phyloP scores from a whole-genome alignment of 2,113 vertebrate genomes.

The Lasiurus borealis region DNA sequence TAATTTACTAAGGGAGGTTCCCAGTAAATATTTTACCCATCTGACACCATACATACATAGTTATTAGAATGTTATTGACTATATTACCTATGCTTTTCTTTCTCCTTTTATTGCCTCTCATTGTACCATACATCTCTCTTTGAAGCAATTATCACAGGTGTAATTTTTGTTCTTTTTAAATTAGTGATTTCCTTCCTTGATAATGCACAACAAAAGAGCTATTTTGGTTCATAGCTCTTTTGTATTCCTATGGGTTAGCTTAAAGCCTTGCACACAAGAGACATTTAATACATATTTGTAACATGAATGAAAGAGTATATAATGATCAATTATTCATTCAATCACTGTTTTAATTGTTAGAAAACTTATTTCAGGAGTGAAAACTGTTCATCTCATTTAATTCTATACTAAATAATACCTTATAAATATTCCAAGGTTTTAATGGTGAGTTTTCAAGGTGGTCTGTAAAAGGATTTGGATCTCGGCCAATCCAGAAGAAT shows the following conservation, averaged over 20 bases:
- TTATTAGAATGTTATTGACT: neutral
- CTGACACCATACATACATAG: neutral
- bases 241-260: neutral
- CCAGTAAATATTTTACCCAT: neutral
- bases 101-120: neutral
- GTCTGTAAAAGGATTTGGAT: neutral
- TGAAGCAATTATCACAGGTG: neutral
- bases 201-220: constrained; percentile 19
- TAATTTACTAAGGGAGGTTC: neutral
- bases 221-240: neutral
- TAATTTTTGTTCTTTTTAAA: constrained; percentile 8
- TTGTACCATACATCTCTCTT: neutral
- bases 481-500: constrained; percentile 50
- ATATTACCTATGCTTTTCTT: neutral
- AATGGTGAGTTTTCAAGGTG: neutral
- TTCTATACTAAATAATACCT: constrained; percentile 21
- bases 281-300: too few relatives aligned
- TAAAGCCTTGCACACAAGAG: neutral
- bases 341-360: neutral
- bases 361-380: constrained; percentile 35
- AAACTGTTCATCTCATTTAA: constrained; percentile 29
- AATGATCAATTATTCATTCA: neutral
- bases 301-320: neutral
- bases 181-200: neutral
- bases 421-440: constrained; percentile 1